phyloP scores from a whole-genome alignment of 2,888 invertebrate genomes.

The Eubasilissa splendida region DNA sequence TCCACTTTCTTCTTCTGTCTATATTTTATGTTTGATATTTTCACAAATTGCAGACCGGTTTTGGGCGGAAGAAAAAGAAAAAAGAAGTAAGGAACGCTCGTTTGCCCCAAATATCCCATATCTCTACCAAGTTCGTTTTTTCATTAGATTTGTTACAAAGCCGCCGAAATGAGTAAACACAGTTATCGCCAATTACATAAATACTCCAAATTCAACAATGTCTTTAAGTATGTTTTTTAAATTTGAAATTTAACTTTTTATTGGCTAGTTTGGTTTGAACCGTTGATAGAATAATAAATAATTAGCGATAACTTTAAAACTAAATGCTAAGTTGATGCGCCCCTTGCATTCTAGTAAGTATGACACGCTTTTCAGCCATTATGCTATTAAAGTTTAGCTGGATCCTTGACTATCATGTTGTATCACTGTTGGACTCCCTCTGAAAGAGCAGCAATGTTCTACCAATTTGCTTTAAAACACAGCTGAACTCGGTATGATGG shows the following conservation, averaged over 20 bases:
- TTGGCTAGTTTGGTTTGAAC: slow-evolving; percentile 39
- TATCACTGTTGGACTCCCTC: slow-evolving; percentile 5
- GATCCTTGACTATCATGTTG: slow-evolving; percentile 6
- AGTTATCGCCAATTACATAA: slow-evolving; percentile 68
- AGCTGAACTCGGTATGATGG: slow-evolving; percentile 57
- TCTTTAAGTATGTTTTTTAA: neutral
- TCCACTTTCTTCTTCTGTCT: slow-evolving; percentile 58
- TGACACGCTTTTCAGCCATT: slow-evolving; percentile 57
- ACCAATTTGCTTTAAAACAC: slow-evolving; percentile 45
- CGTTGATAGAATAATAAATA: slow-evolving; percentile 28
- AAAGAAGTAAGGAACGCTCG: slow-evolving; percentile 94
- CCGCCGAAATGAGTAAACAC: slow-evolving; percentile 57
- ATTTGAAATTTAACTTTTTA: slow-evolving; percentile 18
- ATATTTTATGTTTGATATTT: slow-evolving; percentile 62
- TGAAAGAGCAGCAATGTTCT: neutral
- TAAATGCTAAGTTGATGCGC: slow-evolving; percentile 42
- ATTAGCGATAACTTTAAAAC: slow-evolving; percentile 57
- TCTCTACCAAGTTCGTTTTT: slow-evolving; percentile 71
- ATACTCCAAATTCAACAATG: slow-evolving; percentile 23
- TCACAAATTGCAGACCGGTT: slow-evolving; percentile 85
- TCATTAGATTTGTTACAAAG: slow-evolving; percentile 68
- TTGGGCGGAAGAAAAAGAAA: slow-evolving; percentile 98
- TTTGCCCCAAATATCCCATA: slow-evolving; percentile 67
- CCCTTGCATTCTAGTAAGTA: slow-evolving; percentile 57
- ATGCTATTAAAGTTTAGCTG: slow-evolving; percentile 56